Evolutionary conservation across 37 sponge, comb jelly and placozoan species (phyloP), one percentile per base, ranked within the genome.

Genomic region (Beroe ovata): DNA sequence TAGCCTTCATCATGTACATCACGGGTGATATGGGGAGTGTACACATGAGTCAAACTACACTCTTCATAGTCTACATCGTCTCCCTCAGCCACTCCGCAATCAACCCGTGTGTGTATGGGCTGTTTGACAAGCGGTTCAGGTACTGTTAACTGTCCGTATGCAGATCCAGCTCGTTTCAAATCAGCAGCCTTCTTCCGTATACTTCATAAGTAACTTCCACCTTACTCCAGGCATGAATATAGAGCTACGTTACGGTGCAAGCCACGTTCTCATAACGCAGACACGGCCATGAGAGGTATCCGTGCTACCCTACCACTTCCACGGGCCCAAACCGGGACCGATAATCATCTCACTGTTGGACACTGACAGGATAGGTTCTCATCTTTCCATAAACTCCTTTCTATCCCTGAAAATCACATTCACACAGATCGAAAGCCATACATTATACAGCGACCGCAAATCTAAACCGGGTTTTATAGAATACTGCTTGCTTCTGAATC

Each of bases 61-160:
- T 21, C 4, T 77, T 77, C 33, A 21, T 42, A 14, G 84, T 77
- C 22, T 77, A 77, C 84, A 42, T 40, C 28, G 28, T 77, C n/a
- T 39, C 84, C 2, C 84, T 77, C 28, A 32, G 36, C 41, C 84
- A 77, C 38, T 77, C 84, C 1, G 84, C 84, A 4, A 77, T 77
- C 21, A 77, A 77, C 23, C 84, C 84, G 3, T 33, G 35, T 2
- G 84, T 77, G 25, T 77, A 77, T 36, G 84, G 84, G 54, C 38
- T 77, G 6, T 77, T 77, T 20, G 84, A 77, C 28, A 40, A 36
- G 35, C 84, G 84, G n/a, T 77, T 77, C 28, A 37, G 84, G 84
- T 77, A 39, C 21, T 42, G 0, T 77, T 16, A 11, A 47, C 6
- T 11, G 6, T 11, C n/a, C n/a, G n/a, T n/a, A n/a, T n/a, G n/a